phyloP scores from a whole-genome alignment of 1,140 invertebrate species.

The Diachasmimorpha longicaudata region DNA sequence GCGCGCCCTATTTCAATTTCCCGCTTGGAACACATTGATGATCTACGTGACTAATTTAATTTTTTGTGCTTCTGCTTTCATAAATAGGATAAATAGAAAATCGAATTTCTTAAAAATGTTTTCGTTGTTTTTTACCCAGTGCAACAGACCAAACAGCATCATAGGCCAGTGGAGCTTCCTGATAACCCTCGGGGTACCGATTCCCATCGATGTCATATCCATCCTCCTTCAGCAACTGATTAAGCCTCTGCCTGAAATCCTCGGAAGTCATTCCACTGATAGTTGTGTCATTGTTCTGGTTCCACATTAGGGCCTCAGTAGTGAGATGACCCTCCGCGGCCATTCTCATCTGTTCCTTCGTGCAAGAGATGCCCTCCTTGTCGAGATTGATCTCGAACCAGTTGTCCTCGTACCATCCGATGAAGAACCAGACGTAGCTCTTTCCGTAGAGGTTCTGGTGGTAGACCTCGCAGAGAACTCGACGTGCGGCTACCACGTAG shows the following conservation, averaged over 20 bases:
- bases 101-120: no score
- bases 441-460: slow-evolving; percentile 94
- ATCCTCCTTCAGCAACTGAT: slow-evolving; percentile 76
- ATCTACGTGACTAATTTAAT: no score
- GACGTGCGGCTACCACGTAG: slow-evolving; percentile 94
- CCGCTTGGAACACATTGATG: no score
- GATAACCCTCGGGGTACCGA: slow-evolving; percentile 91
- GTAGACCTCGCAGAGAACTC: slow-evolving; percentile 97
- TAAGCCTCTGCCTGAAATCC: slow-evolving; percentile 78
- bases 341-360: slow-evolving; percentile 86
- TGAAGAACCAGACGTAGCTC: slow-evolving; percentile 99
- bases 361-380: slow-evolving; percentile 91
- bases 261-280: slow-evolving; percentile 91
- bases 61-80: no score
- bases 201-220: slow-evolving; percentile 84
- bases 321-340: slow-evolving; percentile 97
- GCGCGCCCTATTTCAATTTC: no score
- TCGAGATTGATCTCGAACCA: slow-evolving; percentile 94
- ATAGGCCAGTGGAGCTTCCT: slow-evolving; percentile 97
- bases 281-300: slow-evolving; percentile 90
- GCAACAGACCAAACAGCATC: slow-evolving; percentile 99
- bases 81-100: no score
- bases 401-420: slow-evolving; percentile 99
- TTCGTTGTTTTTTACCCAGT: slow-evolving; percentile 67
- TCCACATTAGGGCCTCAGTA: slow-evolving; percentile 98